Conservation (phyloP, 2,888 invertebrate genomes). For the Phortica magna region DNA sequence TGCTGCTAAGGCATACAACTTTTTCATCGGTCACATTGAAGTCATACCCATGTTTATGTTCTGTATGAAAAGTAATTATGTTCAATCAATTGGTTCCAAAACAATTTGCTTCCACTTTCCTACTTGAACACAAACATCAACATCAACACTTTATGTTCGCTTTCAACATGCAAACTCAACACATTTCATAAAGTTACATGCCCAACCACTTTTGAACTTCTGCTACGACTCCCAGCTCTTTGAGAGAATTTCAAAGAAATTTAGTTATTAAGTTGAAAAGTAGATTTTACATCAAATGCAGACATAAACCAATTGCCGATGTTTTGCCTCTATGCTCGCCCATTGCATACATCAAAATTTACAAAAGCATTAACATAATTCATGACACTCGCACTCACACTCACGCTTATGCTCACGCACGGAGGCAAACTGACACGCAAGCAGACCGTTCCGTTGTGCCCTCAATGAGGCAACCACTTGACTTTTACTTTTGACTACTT, state of each 20-base stretch:
- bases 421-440: not conserved
- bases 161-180: not conserved
- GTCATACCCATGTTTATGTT: too few relatives aligned
- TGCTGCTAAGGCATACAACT: too few relatives aligned
- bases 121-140: too few relatives aligned
- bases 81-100: too few relatives aligned
- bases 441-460: not conserved
- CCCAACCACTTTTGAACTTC: not conserved
- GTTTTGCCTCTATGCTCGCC: not conserved
- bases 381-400: constrained; percentile 38
- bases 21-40: too few relatives aligned
- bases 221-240: not conserved
- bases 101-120: too few relatives aligned
- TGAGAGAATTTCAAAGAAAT: not conserved
- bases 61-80: too few relatives aligned
- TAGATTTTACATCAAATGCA: constrained; percentile 42
- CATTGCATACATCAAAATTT: constrained; percentile 43
- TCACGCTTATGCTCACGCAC: not conserved
- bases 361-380: constrained; percentile 48
- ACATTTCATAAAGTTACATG: not conserved
- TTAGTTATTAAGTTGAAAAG: constrained; percentile 38
- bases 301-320: constrained; percentile 29
- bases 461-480: constrained; percentile 18
- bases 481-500: constrained; percentile 33
- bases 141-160: too few relatives aligned